Evolutionary conservation across 2,113 vertebrate species (phyloP), one percentile per base, ranked within the genome.

Genomic region (Symphodus melops): DNA sequence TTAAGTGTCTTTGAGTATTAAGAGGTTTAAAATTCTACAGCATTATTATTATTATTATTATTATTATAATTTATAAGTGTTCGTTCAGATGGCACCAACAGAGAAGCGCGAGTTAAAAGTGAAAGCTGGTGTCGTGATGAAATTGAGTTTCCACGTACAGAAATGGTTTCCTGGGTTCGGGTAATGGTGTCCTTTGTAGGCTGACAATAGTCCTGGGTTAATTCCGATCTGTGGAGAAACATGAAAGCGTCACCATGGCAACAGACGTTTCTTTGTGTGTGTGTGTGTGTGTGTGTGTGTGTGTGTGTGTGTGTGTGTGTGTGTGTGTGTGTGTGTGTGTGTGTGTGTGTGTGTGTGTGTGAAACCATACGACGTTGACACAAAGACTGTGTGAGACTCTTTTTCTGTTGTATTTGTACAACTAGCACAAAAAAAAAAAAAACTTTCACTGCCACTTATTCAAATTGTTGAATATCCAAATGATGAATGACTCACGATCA

Each of bases 111-210:
- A 14, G 42, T 20, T 57, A 58, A 39, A 42, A n/a, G 57, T 49
- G 53, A 61, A 52, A 9, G 60, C 21, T 44, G 53, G 9, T 10
- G 28, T 25, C 65, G 62, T 67, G 68, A 61, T 63, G 28, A 72
- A 68, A 78, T 20, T 21, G 17, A 51, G 85, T 72, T 54, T 39
- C 21, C 77, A 94, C 98, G 21, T 95, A 99, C 98, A 99, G 85
- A 99, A 99, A 88, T 99, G 98, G 89, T 99, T 99, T 88, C 98
- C 98, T 87, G 98, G 98, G 92, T 98, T 98, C 39, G 98, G 98
- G 79, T 99, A 99, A 92, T 99, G 98, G 86, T 96, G 97, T 72
- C 98, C 97, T 95, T 98, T 99, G 92, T 95, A 98, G 75, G 98
- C 98, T 80, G 98, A 98, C 95, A 99, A 91, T 42, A 99, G 93